Evolutionary conservation across 2,113 vertebrate species (phyloP).

Genomic region (Perognathus longimembris): DNA sequence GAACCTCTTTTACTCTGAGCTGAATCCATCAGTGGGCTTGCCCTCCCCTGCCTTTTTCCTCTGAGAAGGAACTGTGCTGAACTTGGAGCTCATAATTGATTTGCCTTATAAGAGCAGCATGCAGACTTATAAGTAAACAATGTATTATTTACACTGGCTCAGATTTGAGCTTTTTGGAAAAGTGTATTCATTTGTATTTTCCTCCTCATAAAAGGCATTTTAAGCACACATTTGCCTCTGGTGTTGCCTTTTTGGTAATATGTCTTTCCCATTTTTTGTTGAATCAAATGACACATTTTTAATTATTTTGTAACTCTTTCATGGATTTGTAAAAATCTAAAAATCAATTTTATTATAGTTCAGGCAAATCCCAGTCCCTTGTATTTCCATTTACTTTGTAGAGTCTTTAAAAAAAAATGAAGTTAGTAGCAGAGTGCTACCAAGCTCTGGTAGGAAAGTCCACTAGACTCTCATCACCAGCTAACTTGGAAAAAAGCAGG

Average conservation of each 20-base stretch:
- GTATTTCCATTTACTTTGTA: constrained; percentile 39
- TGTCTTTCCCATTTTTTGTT: not conserved
- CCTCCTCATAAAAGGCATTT: constrained; percentile 20
- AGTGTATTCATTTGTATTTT: constrained; percentile 29
- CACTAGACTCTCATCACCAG: too few species aligned
- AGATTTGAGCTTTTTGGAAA: not conserved
- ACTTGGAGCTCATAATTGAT: not conserved
- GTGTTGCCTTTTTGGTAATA: not conserved
- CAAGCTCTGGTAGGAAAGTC: too few species aligned
- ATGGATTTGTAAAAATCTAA: not conserved
- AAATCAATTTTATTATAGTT: constrained; percentile 26
- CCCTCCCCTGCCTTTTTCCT: not conserved
- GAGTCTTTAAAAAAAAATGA: not conserved
- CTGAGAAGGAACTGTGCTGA: not conserved
- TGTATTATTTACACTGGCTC: not conserved
- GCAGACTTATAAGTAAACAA: not conserved
- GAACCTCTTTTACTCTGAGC: not conserved
- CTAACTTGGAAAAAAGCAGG: too few species aligned
- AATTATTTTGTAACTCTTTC: not conserved
- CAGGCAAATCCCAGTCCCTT: constrained; percentile 19
- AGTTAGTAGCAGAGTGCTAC: too few species aligned
- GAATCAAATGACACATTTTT: not conserved
- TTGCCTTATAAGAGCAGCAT: not conserved
- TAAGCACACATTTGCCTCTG: not conserved
- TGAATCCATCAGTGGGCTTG: not conserved